Base-by-base conservation (phyloP, 2,888 invertebrate genomes). In the Drosophila macrothrix region DNA sequence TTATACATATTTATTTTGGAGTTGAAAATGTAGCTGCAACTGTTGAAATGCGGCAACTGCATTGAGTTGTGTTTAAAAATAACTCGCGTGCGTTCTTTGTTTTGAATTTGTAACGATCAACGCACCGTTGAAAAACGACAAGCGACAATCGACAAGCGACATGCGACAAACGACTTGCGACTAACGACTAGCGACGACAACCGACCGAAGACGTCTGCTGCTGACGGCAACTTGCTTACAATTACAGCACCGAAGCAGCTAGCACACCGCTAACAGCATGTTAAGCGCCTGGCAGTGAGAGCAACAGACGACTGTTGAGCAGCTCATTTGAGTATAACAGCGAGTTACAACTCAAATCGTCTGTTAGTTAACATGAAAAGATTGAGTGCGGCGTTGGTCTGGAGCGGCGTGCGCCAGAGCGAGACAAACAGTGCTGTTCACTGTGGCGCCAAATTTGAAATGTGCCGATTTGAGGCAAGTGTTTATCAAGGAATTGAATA, bases 101-200 rank as follows among this genome's bases (percentile, higher is more conserved):
- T 80, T 79, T 73, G 59, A 80, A 80, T 80, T 62, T 73, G 73
- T 76, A 78, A 78, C 80, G 75, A 69, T 69, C 70, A 73, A 67
- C 70, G 80, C 76, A 70, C 62, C 58, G 65, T 39, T 39, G 31
- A 68, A 66, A 10, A 25, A 16, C 61, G 53, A 63, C 62, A 31
- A 54, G 28, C 31, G 49, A 50, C 59, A 43, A n/a, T 49, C 31
- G 39, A 31, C 33, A 22, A 46, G 19, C 50, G 39, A 33, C 49
- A 65, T 60, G 46, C 52, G 60, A 16, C 16, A 39, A 33, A 16
- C 22, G 14, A 72, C 35, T 12, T 55, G 49, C 55, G n/a, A 39
- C 31, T 60, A 66, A 50, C 78, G 75, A 64, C 80, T 67, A 62
- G 60, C 61, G 63, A 72, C 55, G 58, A 64, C 69, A 59, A 73